Conservation (phyloP, 2,797 vertebrate genomes). For the Scolopax bukidnonensis region DNA sequence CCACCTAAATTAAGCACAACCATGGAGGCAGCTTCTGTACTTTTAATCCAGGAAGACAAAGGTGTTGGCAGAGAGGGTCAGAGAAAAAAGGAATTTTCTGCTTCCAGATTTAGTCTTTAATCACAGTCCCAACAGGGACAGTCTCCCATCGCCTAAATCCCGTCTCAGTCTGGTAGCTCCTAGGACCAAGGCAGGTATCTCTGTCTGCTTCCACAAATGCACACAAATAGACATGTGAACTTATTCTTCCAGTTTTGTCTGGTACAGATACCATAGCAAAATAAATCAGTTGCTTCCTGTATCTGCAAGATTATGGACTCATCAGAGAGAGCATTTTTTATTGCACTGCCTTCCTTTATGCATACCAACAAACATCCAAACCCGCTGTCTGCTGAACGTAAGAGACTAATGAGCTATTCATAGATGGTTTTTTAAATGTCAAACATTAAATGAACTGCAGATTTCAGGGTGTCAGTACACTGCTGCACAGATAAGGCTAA, state of each 20-base stretch:
- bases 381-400: neutral
- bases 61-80: neutral
- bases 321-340: neutral
- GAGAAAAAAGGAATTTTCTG: neutral
- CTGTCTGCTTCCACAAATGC: neutral
- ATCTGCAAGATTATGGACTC: neutral
- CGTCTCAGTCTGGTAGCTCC: neutral
- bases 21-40: neutral
- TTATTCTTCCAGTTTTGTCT: no score
- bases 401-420: neutral
- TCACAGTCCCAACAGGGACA: rapidly evolving
- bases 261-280: neutral
- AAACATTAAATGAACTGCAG: neutral
- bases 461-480: neutral
- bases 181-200: neutral
- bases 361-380: neutral
- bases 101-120: neutral
- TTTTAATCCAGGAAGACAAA: neutral
- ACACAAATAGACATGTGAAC: neutral
- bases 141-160: rapidly evolving
- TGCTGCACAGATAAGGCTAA: neutral
- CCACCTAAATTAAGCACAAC: neutral
- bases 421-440: neutral
- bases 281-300: neutral
- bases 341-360: neutral